Conservation (phyloP, 92 coral and sea anemone species). For the Epizoanthus ramosus region DNA sequence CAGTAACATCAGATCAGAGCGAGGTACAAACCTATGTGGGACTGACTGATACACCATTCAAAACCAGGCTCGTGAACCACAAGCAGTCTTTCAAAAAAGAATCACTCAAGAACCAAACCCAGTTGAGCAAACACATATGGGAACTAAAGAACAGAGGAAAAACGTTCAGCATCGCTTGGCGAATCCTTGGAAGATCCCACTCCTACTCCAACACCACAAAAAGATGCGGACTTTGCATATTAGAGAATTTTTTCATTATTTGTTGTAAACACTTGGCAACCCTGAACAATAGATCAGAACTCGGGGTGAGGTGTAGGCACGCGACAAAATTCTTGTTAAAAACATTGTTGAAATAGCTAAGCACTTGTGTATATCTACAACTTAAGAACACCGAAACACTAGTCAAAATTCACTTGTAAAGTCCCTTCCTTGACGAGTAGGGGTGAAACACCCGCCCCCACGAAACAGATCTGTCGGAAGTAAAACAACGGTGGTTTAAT, state of each 20-base stretch:
- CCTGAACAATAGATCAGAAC: slow-evolving; percentile 16
- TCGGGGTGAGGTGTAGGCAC: neutral
- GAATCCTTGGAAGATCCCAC: neutral
- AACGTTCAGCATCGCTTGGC: neutral
- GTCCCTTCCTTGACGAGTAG: too few relatives aligned
- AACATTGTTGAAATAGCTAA: neutral
- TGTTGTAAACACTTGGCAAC: neutral
- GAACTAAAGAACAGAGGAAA: neutral
- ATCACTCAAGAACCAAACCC: slow-evolving; percentile 22
- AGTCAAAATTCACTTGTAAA: too few relatives aligned
- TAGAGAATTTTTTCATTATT: neutral
- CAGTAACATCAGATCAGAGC: too few relatives aligned
- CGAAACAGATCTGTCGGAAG: too few relatives aligned
- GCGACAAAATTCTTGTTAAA: slow-evolving; percentile 11
- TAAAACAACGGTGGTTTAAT: too few relatives aligned
- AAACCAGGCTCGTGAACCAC: slow-evolving; percentile 12
- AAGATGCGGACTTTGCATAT: neutral
- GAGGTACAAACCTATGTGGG: too few relatives aligned
- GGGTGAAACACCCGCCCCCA: too few relatives aligned
- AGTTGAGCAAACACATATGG: slow-evolving; percentile 7
- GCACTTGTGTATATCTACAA: too few relatives aligned
- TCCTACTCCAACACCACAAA: neutral
- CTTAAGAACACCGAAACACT: too few relatives aligned
- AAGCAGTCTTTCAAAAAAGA: slow-evolving; percentile 7
- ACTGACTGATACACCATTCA: slow-evolving; percentile 7